Conservation (phyloP, 2,113 vertebrate species). For the Alligator sinensis region DNA sequence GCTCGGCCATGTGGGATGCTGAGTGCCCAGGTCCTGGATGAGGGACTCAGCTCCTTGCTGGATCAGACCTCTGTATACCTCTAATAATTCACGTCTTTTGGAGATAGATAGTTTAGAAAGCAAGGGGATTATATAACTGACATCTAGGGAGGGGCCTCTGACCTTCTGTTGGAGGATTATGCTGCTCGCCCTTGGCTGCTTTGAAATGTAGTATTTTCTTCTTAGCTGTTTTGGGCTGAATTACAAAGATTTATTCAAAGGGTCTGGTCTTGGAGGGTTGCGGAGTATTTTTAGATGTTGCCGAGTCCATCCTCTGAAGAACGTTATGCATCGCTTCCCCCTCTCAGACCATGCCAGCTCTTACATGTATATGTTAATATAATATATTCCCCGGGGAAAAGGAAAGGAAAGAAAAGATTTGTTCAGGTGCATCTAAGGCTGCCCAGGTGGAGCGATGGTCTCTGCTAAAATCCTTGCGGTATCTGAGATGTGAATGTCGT, state of each 20-base stretch:
- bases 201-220: constrained; percentile 9
- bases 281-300: not conserved
- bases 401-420: constrained; percentile 15
- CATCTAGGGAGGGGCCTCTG: not conserved
- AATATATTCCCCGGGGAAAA: not conserved
- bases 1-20: not conserved
- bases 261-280: not conserved
- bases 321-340: not conserved
- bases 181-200: not conserved
- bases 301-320: constrained; percentile 13
- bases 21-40: not conserved
- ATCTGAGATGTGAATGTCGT: not conserved
- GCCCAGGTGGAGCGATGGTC: not conserved
- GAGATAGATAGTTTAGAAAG: not conserved
- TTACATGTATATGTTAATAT: not conserved
- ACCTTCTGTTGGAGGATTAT: constrained; percentile 8
- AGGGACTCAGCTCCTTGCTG: accelerated
- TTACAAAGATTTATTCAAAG: constrained; percentile 13
- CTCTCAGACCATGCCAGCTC: not conserved
- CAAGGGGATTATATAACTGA: not conserved
- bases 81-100: not conserved
- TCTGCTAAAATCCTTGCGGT: not conserved
- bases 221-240: not conserved
- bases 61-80: not conserved
- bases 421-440: not conserved